A percentile compares a stretch with the other conserved stretches of the same genome.
These are phyloP conservation scores for Coelopa pilipes DNA, from an alignment of 2,888 invertebrate species.

Conservation along the genomic window DNA sequence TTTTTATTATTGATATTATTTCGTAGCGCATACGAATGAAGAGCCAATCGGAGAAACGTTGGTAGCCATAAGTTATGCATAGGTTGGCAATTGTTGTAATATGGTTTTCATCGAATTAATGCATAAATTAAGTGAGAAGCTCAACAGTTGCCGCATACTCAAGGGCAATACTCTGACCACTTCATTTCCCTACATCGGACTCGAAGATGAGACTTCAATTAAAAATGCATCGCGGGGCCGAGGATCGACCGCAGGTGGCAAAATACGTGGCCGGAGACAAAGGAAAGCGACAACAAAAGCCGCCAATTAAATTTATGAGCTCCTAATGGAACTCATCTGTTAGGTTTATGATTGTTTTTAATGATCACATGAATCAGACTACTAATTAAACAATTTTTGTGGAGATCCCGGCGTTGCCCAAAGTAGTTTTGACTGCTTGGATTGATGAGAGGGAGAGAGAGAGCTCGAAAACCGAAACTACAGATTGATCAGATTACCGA, in stretches of 20 bases:
- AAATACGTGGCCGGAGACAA: constrained; percentile 3
- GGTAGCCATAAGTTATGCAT: constrained; percentile 6
- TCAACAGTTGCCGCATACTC: background rate
- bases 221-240: too few relatives aligned
- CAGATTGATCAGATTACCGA: too few relatives aligned
- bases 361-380: too few relatives aligned
- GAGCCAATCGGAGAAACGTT: background rate
- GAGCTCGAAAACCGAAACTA: too few relatives aligned
- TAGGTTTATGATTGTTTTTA: too few relatives aligned
- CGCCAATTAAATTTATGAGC: background rate
- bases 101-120: constrained; percentile 6
- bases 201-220: background rate
- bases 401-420: too few relatives aligned
- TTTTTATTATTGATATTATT: too few relatives aligned
- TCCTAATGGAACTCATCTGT: background rate
- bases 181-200: background rate
- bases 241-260: constrained; percentile 4
- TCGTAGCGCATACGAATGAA: constrained; percentile 5
- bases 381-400: too few relatives aligned
- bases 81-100: constrained; percentile 7
- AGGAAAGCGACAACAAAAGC: constrained; percentile 12
- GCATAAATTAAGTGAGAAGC: constrained; percentile 10
- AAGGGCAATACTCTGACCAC: background rate
- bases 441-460: too few relatives aligned
- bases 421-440: too few relatives aligned